These are phyloP conservation scores for Aricia agestis DNA, from an alignment of 1,140 invertebrate species.

Conservation along the genomic window DNA sequence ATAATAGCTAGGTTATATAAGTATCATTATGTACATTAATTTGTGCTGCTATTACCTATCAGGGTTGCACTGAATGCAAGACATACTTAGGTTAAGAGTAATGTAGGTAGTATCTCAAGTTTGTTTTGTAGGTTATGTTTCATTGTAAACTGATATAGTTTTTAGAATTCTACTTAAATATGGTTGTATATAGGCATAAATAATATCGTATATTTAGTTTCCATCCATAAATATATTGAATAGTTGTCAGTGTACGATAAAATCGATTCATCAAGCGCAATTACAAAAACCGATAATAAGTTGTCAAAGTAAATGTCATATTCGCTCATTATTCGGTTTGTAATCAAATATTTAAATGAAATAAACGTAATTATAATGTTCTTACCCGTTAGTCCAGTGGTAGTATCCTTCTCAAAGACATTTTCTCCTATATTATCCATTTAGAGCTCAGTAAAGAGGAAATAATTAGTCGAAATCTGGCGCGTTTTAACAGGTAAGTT, in stretches of 20 bases:
- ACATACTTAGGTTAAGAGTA: no score
- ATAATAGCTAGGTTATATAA: no score
- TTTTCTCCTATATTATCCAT: slow-evolving; percentile 18
- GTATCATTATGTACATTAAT: no score
- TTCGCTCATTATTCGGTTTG: slow-evolving; percentile 8
- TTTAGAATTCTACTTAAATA: background rate
- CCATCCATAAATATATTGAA: background rate
- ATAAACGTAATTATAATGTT: background rate
- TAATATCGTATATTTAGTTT: background rate
- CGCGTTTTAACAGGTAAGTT: slow-evolving; percentile 52
- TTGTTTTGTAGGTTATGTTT: slow-evolving; percentile 9
- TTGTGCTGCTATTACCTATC: no score
- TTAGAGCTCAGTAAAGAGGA: background rate
- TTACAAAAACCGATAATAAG: slow-evolving; percentile 13
- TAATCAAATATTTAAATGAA: slow-evolving; percentile 1
- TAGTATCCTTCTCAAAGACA: slow-evolving; percentile 3
- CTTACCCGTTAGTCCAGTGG: slow-evolving; percentile 9
- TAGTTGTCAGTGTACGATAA: background rate
- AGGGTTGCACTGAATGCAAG: no score
- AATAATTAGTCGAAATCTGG: slow-evolving; percentile 30
- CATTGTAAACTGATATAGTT: background rate
- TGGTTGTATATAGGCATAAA: background rate
- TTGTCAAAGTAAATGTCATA: slow-evolving; percentile 19
- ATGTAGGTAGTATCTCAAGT: background rate
- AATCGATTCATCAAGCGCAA: slow-evolving; percentile 20